Conservation (phyloP, 2,888 invertebrate species). For the Trichopria drosophilae region DNA sequence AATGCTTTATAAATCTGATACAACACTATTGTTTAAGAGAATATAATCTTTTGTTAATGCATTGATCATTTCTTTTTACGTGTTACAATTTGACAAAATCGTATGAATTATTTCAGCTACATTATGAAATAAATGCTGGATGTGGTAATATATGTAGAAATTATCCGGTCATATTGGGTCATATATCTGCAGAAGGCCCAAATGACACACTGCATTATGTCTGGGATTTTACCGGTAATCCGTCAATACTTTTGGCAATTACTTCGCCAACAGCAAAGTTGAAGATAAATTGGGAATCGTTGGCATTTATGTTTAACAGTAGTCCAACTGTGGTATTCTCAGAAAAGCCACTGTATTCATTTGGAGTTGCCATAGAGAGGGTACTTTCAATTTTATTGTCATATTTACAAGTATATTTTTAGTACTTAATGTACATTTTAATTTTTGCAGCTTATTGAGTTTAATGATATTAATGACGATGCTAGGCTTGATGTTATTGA, state of each 20-base stretch:
- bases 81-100: not conserved
- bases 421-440: constrained; percentile 16
- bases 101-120: constrained; percentile 21
- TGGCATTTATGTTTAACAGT: constrained; percentile 21
- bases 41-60: too few relatives aligned
- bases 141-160: constrained; percentile 23
- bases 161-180: constrained; percentile 17
- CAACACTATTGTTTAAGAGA: too few relatives aligned
- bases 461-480: constrained; percentile 63
- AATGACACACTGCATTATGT: constrained; percentile 68
- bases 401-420: constrained; percentile 6
- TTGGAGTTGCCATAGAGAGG: constrained; percentile 66
- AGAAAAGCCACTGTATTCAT: constrained; percentile 62
- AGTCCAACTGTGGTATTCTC: constrained; percentile 52
- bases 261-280: constrained; percentile 60
- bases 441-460: constrained; percentile 63
- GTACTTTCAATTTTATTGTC: constrained; percentile 51
- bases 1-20: too few relatives aligned
- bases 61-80: too few relatives aligned
- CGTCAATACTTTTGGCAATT: constrained; percentile 64
- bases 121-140: constrained; percentile 27
- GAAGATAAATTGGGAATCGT: constrained; percentile 60
- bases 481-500: constrained; percentile 54
- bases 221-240: constrained; percentile 68
- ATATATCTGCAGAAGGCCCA: constrained; percentile 59